phyloP scores from a whole-genome alignment of 2,113 vertebrate genomes.

The Clarias batrachus region DNA sequence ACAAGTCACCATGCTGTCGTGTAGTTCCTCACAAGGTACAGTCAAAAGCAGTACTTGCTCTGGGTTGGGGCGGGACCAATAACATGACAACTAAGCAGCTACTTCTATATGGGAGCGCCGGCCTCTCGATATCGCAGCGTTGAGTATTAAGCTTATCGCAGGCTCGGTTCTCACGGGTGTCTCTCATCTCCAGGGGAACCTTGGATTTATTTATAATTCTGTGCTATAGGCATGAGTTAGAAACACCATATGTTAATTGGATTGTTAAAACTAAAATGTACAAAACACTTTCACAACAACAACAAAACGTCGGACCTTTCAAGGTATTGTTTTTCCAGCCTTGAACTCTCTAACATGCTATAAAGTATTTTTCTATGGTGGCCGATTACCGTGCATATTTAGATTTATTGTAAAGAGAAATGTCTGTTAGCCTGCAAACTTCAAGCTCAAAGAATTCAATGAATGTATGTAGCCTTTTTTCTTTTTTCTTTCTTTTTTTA shows the following conservation, averaged over 20 bases:
- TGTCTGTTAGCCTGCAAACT: conserved; percentile 45
- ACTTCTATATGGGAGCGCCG: conserved; percentile 37
- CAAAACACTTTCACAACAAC: background rate
- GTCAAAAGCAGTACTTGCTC: conserved; percentile 46
- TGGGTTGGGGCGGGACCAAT: conserved; percentile 59
- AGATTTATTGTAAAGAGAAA: conserved; percentile 38
- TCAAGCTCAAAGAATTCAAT: conserved; percentile 25
- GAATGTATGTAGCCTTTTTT: conserved; percentile 52
- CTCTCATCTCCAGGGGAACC: conserved; percentile 32
- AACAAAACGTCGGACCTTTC: conserved; percentile 14
- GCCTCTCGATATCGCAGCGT: conserved; percentile 47
- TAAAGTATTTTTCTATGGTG: conserved; percentile 49
- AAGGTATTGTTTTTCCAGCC: conserved; percentile 38
- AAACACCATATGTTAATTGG: conserved; percentile 34
- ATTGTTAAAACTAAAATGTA: conserved; percentile 48
- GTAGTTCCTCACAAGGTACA: conserved; percentile 55
- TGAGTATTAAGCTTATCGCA: conserved; percentile 39
- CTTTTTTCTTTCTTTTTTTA: background rate
- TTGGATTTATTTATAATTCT: conserved; percentile 47
- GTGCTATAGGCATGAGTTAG: conserved; percentile 22
- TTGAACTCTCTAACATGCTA: conserved; percentile 41
- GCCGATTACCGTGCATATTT: conserved; percentile 39
- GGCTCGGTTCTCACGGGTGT: conserved; percentile 23
- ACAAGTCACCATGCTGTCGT: conserved; percentile 8
- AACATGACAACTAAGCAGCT: conserved; percentile 42